Percentiles rank a stretch among this genome's conserved stretches.
These are phyloP conservation scores for Archaeoteleia sp. DNA, from an alignment of 2,888 invertebrate species.

Conservation along the genomic window DNA sequence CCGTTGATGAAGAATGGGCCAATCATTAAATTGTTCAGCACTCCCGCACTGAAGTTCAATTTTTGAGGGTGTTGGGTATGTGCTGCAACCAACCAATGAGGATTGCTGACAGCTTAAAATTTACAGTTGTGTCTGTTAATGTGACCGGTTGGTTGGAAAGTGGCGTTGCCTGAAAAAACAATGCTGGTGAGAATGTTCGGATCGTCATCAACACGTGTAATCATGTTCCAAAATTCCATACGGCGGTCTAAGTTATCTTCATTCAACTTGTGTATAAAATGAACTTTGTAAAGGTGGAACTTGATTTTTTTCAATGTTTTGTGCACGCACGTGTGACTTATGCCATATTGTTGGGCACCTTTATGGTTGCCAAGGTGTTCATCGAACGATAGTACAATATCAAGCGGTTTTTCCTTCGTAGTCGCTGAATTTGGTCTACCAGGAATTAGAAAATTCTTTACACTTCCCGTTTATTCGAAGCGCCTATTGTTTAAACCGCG, in stretches of 20 bases:
- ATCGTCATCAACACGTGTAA: too few species aligned
- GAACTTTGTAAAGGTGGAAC: neutral
- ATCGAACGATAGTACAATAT: neutral
- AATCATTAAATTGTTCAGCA: too few species aligned
- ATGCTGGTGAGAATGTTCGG: too few species aligned
- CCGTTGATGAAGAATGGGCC: too few species aligned
- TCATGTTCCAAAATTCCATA: too few species aligned
- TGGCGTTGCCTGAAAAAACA: too few species aligned
- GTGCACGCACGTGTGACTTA: neutral
- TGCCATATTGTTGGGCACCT: neutral
- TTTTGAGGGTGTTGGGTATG: too few species aligned
- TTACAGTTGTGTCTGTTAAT: too few species aligned
- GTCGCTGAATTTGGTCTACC: neutral
- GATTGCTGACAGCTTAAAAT: too few species aligned
- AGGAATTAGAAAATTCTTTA: neutral
- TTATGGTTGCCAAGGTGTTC: neutral
- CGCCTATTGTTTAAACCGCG: neutral
- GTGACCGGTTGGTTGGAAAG: too few species aligned
- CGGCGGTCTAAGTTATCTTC: neutral
- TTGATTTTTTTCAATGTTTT: neutral
- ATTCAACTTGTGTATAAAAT: slow-evolving; percentile 1
- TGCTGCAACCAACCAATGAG: too few species aligned
- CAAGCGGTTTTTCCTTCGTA: neutral
- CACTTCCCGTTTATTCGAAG: neutral
- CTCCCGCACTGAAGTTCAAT: too few species aligned